Base-by-base conservation (phyloP, 2,113 vertebrate species). In the Leptocoma aspasia region DNA sequence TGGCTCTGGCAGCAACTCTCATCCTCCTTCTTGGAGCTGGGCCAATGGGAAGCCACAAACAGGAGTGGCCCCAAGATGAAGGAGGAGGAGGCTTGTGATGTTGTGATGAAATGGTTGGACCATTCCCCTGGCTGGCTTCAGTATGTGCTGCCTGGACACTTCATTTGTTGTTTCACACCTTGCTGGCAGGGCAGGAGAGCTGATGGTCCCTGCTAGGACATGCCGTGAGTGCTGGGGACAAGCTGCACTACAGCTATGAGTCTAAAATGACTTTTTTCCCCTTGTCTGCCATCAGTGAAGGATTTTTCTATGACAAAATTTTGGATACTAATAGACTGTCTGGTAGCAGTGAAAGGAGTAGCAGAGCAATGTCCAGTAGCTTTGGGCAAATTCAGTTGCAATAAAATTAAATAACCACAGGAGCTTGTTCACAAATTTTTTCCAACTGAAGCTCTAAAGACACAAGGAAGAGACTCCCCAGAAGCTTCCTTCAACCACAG, bases 201-300 rank as follows among this genome's bases (percentile, higher is more conserved):
- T 35, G 28, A 14, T 39, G 35, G 39, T 37, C 31, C 49, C 64
- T 77, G 15, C 27, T 22, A 13, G 64, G 60, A 53, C 52, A 16
- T 1, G 0, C 7, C 65, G 56, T 70, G 64, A 81, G 41, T 31
- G 13, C 8, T 47, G n/a, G 64, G 72, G 17, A 50, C 28, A 75
- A 66, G 33, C 17, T 66, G 11, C 19, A 23, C 1, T 31, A 3
- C 2, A 4, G 13, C 59, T 41, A 3, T 0, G 2, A 13, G 6
- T 42, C 26, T 45, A n/a, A 77, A 52, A 70, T 10, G 0, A 35
- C 1, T 49, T 71, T 56, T 47, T 23, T 31, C 60, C 39, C 71
- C 26, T 82, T 41, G 20, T 39, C 68, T 70, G 39, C 72, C 26
- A 33, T 21, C 79, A 37, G 14, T 9, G 63, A 73, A 65, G 49